These are phyloP conservation scores for Acropora tenuis DNA, from an alignment of 64 coral and sea anemone genomes.

Conservation along the genomic window DNA sequence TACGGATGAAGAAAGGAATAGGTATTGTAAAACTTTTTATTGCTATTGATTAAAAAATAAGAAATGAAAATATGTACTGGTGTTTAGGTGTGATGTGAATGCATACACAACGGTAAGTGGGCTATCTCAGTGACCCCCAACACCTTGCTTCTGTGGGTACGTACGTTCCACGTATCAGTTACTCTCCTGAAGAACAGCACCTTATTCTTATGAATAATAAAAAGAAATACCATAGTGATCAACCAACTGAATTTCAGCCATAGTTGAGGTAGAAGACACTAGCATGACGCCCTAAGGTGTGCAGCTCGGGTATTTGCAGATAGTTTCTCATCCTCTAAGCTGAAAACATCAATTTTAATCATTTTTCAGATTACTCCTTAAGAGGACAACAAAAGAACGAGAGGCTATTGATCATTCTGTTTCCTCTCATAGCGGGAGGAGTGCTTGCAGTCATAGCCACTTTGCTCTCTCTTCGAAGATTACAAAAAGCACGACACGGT, in stretches of 20 bases:
- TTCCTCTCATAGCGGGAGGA: slow-evolving; percentile 7
- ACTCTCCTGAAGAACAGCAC: no score
- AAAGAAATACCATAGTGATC: no score
- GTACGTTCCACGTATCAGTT: no score
- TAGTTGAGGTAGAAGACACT: no score
- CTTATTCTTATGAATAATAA: no score
- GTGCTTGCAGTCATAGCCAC: not conserved
- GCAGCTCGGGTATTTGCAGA: not conserved
- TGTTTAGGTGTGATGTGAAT: no score
- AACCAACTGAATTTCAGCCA: no score
- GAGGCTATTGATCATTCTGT: not conserved
- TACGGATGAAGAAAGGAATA: not conserved
- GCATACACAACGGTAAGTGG: no score
- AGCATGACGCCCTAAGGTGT: no score
- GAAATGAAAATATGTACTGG: no score
- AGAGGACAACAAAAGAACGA: not conserved
- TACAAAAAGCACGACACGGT: not conserved
- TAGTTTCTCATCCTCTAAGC: not conserved
- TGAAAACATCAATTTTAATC: not conserved
- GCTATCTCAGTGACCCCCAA: no score
- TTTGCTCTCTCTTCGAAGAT: not conserved
- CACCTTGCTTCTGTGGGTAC: no score
- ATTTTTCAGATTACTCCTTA: not conserved
- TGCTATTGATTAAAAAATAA: not conserved
- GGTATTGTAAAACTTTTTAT: not conserved